Conservation (phyloP, 1,140 invertebrate species). For the Camponotus pennsylvanicus region DNA sequence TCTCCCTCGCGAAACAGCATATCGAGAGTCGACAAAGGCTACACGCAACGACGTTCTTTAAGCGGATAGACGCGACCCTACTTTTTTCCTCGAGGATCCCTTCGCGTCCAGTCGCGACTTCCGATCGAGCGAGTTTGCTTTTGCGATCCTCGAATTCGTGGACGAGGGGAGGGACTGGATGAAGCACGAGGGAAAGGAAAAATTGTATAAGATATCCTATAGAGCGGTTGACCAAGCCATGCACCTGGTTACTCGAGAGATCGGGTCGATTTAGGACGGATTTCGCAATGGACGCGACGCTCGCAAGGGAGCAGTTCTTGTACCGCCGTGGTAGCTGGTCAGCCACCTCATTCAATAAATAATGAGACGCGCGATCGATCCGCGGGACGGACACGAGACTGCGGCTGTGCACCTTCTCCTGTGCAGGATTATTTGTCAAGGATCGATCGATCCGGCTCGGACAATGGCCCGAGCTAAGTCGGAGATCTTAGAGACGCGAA, state of each 20-base stretch:
- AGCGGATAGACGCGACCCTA: slow-evolving; percentile 62
- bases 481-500: slow-evolving; percentile 27
- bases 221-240: slow-evolving; percentile 56
- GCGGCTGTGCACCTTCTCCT: neutral
- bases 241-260: slow-evolving; percentile 64
- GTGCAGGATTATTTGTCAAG: slow-evolving; percentile 55
- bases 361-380: slow-evolving; percentile 60
- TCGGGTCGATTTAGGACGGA: slow-evolving; percentile 66
- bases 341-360: slow-evolving; percentile 63
- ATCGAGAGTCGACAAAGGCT: slow-evolving; percentile 51
- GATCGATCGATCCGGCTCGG: slow-evolving; percentile 42
- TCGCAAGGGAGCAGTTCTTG: slow-evolving; percentile 21
- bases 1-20: slow-evolving; percentile 23
- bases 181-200: slow-evolving; percentile 34
- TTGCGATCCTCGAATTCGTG: neutral
- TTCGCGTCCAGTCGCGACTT: slow-evolving; percentile 63
- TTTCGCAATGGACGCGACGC: slow-evolving; percentile 17
- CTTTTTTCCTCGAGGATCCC: slow-evolving; percentile 45
- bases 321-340: slow-evolving; percentile 59
- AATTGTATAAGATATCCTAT: slow-evolving; percentile 29
- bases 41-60: slow-evolving; percentile 44
- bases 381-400: slow-evolving; percentile 20
- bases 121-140: slow-evolving; percentile 49
- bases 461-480: slow-evolving; percentile 5
- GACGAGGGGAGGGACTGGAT: neutral